A percentile compares a stretch with the other conserved stretches of the same genome.
phyloP scores from a whole-genome alignment of 2,113 vertebrate genomes.

The Clarias batrachus region DNA sequence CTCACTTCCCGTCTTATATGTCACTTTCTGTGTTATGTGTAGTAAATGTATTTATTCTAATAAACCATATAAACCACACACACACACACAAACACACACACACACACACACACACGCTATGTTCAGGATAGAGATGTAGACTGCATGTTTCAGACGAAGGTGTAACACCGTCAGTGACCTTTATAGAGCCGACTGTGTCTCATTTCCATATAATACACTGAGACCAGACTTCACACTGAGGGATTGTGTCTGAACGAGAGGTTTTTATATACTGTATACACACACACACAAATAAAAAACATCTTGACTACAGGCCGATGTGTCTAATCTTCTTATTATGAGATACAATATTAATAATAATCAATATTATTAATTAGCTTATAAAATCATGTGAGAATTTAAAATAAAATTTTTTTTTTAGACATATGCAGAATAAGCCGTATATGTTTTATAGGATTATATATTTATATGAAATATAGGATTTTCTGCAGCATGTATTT shows the following conservation, averaged over 20 bases:
- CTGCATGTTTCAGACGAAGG: neutral
- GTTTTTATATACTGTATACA: neutral
- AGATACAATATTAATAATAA: too few relatives aligned
- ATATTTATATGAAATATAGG: too few relatives aligned
- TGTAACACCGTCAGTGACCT: conserved; percentile 23
- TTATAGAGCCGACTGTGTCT: conserved; percentile 28
- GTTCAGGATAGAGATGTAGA: neutral
- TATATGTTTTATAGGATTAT: too few relatives aligned
- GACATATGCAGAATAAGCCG: neutral
- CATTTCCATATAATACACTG: conserved; percentile 26
- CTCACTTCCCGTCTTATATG: neutral
- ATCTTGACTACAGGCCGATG: neutral
- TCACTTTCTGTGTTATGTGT: neutral
- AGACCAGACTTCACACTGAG: conserved; percentile 23
- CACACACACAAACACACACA: neutral
- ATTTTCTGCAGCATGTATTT: too few relatives aligned
- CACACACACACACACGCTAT: neutral
- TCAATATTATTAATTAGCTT: too few relatives aligned
- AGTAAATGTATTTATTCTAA: neutral
- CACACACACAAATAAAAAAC: neutral
- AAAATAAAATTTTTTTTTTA: neutral
- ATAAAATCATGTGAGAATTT: neutral
- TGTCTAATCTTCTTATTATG: neutral
- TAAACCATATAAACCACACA: neutral
- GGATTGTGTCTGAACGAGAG: conserved; percentile 26